Conservation (phyloP, 2,113 vertebrate species). For the Dicaeum eximium region DNA sequence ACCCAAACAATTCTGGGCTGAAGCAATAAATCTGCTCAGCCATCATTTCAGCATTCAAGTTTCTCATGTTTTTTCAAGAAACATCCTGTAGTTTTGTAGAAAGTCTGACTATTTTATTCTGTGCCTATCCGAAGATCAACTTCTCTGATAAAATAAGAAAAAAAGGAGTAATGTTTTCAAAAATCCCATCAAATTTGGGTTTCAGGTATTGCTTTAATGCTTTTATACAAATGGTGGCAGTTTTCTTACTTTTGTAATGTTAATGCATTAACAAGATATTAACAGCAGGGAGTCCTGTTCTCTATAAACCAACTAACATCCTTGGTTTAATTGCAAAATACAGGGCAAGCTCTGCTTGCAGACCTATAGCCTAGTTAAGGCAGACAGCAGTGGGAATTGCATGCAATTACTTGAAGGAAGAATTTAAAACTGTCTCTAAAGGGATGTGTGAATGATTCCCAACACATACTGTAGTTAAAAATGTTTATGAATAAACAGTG, state of each 20-base stretch:
- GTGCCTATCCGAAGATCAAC: not conserved
- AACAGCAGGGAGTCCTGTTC: not conserved
- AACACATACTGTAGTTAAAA: constrained; percentile 42
- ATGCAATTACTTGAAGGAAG: not conserved
- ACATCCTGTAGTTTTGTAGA: not conserved
- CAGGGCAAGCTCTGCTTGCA: not conserved
- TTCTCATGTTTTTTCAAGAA: not conserved
- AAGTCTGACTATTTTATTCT: not conserved
- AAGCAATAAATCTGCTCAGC: not conserved
- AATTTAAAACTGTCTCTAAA: not conserved
- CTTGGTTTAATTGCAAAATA: not conserved
- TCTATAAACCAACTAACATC: not conserved
- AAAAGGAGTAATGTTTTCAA: not conserved
- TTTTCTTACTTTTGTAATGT: not conserved
- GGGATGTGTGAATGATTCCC: constrained; percentile 22
- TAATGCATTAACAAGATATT: not conserved
- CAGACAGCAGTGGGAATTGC: not conserved
- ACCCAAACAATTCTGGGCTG: not conserved
- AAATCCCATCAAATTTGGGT: not conserved
- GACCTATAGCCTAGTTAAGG: not conserved
- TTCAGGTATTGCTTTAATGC: not conserved
- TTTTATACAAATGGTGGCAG: not conserved
- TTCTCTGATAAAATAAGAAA: not conserved
- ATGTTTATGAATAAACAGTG: constrained; percentile 47
- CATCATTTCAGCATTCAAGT: not conserved